Percentiles rank a stretch among this genome's conserved stretches.
phyloP scores from a whole-genome alignment of 2,113 vertebrate genomes.

The Archilochus colubris region DNA sequence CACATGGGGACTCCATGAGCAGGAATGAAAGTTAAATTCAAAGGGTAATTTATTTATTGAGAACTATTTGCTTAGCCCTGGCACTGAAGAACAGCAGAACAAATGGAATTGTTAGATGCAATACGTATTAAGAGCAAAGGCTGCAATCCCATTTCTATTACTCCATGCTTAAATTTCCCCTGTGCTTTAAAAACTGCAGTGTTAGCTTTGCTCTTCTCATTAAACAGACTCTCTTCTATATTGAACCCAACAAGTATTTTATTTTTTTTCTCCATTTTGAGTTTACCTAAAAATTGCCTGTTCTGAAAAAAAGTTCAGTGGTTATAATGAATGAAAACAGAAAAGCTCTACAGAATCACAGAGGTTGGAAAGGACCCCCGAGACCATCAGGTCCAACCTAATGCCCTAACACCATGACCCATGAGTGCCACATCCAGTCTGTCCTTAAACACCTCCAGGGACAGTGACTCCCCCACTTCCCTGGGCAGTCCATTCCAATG shows the following conservation, averaged over 20 bases:
- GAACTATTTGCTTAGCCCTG: slow-evolving; percentile 48
- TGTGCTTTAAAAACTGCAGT: slow-evolving; percentile 45
- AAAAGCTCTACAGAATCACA: neutral
- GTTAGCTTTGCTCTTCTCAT: slow-evolving; percentile 31
- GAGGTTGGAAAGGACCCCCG: too few relatives aligned
- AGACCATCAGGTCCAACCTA: too few relatives aligned
- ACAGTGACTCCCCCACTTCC: too few relatives aligned
- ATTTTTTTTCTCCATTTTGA: neutral
- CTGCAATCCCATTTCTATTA: slow-evolving; percentile 17
- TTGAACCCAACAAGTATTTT: neutral
- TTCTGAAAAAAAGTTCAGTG: neutral
- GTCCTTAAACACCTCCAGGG: too few relatives aligned
- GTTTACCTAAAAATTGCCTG: neutral
- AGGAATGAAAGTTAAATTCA: slow-evolving; percentile 53
- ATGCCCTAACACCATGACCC: too few relatives aligned
- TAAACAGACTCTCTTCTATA: slow-evolving; percentile 4
- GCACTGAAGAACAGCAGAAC: slow-evolving; percentile 43
- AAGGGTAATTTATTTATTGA: slow-evolving; percentile 57
- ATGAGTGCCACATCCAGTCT: too few relatives aligned
- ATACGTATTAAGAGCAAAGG: slow-evolving; percentile 18
- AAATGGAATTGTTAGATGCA: slow-evolving; percentile 61
- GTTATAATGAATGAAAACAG: neutral
- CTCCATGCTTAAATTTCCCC: slow-evolving; percentile 56
- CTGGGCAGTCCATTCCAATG: too few relatives aligned
- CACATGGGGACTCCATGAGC: neutral